Evolutionary conservation across 2,113 vertebrate genomes (phyloP).

Genomic region (Heterochromis multidens): DNA sequence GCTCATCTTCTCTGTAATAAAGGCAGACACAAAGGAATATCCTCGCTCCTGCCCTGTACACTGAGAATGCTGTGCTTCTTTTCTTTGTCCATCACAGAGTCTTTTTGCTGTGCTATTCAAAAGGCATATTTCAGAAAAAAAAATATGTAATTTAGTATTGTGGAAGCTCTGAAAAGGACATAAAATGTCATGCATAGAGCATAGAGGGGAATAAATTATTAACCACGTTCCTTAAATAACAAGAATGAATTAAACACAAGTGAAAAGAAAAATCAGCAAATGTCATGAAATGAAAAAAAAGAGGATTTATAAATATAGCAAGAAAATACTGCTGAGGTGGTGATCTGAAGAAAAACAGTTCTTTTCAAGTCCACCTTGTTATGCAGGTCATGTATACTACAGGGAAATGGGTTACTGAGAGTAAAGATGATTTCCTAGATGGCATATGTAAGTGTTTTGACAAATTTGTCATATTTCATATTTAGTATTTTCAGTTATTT

Average conservation of each 20-base stretch:
- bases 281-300: not conserved
- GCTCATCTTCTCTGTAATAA: constrained; percentile 48
- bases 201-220: constrained; percentile 1
- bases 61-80: not conserved
- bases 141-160: constrained; percentile 9
- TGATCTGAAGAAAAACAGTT: not conserved
- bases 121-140: not conserved
- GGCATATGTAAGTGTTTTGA: not conserved
- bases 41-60: not conserved
- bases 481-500: not conserved
- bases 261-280: not conserved
- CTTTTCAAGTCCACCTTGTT: not conserved
- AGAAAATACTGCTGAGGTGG: not conserved
- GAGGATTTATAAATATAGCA: not conserved
- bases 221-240: not conserved
- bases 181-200: not conserved
- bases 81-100: constrained; percentile 26
- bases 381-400: not conserved
- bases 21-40: constrained; percentile 43
- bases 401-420: not conserved
- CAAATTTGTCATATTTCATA: not conserved
- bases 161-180: not conserved
- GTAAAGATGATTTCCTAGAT: not conserved
- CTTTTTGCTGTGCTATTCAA: constrained; percentile 5
- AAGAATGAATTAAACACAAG: not conserved